Base-by-base conservation (phyloP, 2,888 invertebrate species). In the Yponomeuta plumbellus region DNA sequence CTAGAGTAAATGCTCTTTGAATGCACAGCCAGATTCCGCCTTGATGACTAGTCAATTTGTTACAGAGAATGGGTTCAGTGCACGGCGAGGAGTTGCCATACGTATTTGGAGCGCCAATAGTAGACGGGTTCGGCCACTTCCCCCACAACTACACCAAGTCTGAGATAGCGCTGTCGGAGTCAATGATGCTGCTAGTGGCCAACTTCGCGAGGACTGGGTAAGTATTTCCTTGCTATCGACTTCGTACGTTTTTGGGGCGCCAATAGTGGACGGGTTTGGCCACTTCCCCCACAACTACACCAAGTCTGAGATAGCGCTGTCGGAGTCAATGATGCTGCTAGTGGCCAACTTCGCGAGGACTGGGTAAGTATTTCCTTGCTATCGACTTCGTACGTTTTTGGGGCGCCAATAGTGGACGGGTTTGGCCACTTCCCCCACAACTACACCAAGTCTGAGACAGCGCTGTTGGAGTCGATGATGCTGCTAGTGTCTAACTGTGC, bases 1-100 rank as follows among this genome's bases (percentile, higher is more conserved):
- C 26, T 26, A n/a, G n/a, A n/a, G n/a, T n/a, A n/a, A n/a, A n/a
- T n/a, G n/a, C n/a, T n/a, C n/a, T n/a, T n/a, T n/a, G n/a, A n/a
- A n/a, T n/a, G n/a, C n/a, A n/a, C n/a, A n/a, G n/a, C n/a, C n/a
- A n/a, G n/a, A n/a, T n/a, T n/a, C n/a, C n/a, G n/a, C n/a, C n/a
- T n/a, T n/a, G n/a, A n/a, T n/a, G n/a, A n/a, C n/a, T n/a, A n/a
- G n/a, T 44, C 11, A 3, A 2, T 44, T 65, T 20, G 11, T 62
- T 67, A 56, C 67, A 96, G 94, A 92, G 95, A 75, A 94, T 95
- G 93, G 96, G 96, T 40, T 95, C 96, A 0, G 95, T 96, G 26
- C 96, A 96, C 76, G 96, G 96, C 2, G 96, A 96, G 81, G 96
- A 97, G 74, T 86, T 97, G 71, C 94, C 96, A 0, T 97, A 96